Base-by-base conservation (phyloP, 2,888 invertebrate genomes). In the Auanema sp. region DNA sequence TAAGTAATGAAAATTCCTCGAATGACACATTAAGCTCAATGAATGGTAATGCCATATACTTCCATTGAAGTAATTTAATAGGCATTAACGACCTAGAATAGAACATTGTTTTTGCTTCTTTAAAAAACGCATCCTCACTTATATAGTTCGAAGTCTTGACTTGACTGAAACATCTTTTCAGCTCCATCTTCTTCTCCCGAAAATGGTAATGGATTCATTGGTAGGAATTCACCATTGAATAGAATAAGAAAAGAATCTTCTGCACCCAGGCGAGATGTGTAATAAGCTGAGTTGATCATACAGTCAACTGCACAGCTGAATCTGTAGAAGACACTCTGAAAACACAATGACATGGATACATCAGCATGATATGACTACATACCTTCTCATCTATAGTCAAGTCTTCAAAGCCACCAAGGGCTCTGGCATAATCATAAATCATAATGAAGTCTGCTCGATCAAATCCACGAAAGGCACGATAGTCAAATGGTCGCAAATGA, bases 231-330 rank as follows among this genome's bases (percentile, higher is more conserved):
- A 5, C 68, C 72, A 18, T 72, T 72, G 58, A 69, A 72, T 2
- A 69, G 58, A 23, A 69, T 63, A 11, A 69, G 54, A 43, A 44
- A 53, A 21, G 59, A 53, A 10, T 69, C 65, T 8, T 64, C 14
- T 18, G 16, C 18, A 1, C 61, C 66, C 43, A 61, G 64, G 53
- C 68, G 62, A 50, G 66, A 69, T 0, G 69, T 75, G 51, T 72
- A 75, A 58, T 72, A 75, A 2, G 72, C 72, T n/a, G 67, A 68
- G n/a, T 61, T 65, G 1, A 75, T 54, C 68, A 75, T 72, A 23
- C 70, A 67, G 60, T 75, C 75, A 21, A 72, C 72, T 0, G 75
- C 75, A 58, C 68, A 67, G 2, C 69, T 62, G 62, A 70, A 70
- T 10, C 75, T 60, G 59, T 72, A 75, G 6, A 75, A 57, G 1